phyloP scores from a whole-genome alignment of 2,113 vertebrate species.

The Podilymbus podiceps region DNA sequence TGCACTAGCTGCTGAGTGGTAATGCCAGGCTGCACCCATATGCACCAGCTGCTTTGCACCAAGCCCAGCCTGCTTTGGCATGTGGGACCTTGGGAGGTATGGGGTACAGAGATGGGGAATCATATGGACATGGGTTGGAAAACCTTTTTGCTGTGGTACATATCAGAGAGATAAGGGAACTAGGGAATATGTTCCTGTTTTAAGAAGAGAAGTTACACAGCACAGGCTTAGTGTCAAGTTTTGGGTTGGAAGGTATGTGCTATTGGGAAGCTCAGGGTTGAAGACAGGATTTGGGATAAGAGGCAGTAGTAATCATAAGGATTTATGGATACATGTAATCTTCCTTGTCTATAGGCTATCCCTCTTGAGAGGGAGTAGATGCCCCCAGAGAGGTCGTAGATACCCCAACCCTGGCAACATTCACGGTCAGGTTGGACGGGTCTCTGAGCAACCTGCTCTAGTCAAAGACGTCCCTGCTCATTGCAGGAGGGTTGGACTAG shows the following conservation, averaged over 20 bases:
- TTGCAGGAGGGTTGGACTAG: too few species aligned
- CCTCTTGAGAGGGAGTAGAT: too few species aligned
- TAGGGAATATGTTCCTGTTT: not conserved
- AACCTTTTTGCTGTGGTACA: not conserved
- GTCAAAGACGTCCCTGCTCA: too few species aligned
- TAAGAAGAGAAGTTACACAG: not conserved
- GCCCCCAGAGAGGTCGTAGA: too few species aligned
- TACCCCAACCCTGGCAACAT: too few species aligned
- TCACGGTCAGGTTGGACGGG: too few species aligned
- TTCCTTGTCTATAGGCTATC: not conserved
- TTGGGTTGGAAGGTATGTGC: not conserved
- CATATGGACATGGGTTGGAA: not conserved
- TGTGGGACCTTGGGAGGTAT: not conserved
- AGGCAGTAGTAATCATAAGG: not conserved
- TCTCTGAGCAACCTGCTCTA: too few species aligned
- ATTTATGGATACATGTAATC: not conserved
- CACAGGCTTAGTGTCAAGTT: not conserved
- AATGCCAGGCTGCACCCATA: not conserved
- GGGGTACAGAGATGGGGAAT: not conserved
- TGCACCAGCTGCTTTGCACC: not conserved
- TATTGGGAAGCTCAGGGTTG: not conserved
- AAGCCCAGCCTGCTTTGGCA: not conserved
- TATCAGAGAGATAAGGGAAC: not conserved
- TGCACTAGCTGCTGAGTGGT: not conserved
- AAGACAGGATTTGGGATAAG: not conserved